These are phyloP conservation scores for Laterallus jamaicensis DNA, from an alignment of 2,113 vertebrate species.

Conservation along the genomic window DNA sequence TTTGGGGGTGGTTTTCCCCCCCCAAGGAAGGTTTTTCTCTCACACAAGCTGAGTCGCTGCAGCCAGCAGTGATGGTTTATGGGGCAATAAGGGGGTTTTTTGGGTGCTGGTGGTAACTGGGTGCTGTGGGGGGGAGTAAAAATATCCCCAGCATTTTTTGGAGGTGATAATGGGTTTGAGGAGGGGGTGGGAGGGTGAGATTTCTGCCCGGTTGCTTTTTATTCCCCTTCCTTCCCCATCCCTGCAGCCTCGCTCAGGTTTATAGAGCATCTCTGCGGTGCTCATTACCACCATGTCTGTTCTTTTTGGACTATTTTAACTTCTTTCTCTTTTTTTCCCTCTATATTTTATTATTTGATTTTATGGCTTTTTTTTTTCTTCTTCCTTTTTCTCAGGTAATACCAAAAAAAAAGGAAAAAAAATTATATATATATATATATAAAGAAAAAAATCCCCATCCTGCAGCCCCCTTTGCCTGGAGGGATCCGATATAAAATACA, in stretches of 20 bases:
- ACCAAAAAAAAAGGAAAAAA: not conserved
- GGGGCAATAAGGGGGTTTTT: not conserved
- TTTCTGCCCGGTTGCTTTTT: not conserved
- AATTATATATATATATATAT: not conserved
- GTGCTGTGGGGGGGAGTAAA: accelerated
- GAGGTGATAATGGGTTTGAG: not conserved
- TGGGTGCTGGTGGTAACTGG: not conserved
- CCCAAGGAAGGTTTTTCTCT: not conserved
- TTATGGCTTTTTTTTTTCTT: not conserved
- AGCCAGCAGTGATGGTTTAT: not conserved
- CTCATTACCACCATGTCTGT: slow-evolving; percentile 20
- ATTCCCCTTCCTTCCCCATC: not conserved
- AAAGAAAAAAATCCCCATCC: not conserved
- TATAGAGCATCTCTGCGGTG: slow-evolving; percentile 56
- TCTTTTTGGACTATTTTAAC: not conserved
- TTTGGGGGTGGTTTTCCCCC: not conserved
- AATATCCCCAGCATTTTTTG: not conserved
- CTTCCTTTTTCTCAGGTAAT: not conserved
- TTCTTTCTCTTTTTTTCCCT: not conserved
- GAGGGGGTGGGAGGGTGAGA: not conserved
- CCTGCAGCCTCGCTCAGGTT: not conserved
- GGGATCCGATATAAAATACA: slow-evolving; percentile 57
- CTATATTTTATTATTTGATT: not conserved
- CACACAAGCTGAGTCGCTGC: not conserved
- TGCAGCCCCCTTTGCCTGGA: slow-evolving; percentile 37